phyloP scores from a whole-genome alignment of 2,888 invertebrate species.

The Orchesella flavescens region DNA sequence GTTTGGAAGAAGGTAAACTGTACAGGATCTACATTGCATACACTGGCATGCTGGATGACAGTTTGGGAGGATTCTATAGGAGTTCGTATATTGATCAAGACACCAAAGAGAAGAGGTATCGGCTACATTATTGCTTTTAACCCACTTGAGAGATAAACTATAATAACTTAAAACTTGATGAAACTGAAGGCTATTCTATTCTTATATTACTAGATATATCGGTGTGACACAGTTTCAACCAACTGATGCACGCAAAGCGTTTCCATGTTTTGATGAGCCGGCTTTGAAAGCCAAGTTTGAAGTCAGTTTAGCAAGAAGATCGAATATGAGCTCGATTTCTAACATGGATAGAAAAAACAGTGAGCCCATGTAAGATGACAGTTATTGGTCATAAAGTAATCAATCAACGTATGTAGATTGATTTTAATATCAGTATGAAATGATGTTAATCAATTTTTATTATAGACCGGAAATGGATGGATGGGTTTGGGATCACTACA shows the following conservation, averaged over 20 bases:
- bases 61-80: constrained; percentile 86
- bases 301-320: constrained; percentile 83
- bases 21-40: constrained; percentile 83
- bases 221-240: constrained; percentile 86
- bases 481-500: constrained; percentile 72
- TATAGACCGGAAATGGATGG: constrained; percentile 68
- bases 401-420: no score
- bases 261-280: constrained; percentile 90
- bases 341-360: constrained; percentile 80
- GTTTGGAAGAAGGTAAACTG: constrained; percentile 78
- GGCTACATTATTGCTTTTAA: constrained; percentile 56
- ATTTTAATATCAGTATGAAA: background rate
- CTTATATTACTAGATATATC: constrained; percentile 26
- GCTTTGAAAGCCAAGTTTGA: constrained; percentile 86
- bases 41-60: constrained; percentile 80
- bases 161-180: background rate
- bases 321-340: constrained; percentile 84
- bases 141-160: no score
- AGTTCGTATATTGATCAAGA: constrained; percentile 82
- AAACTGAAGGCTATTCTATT: background rate
- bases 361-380: constrained; percentile 77
- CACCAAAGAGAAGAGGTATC: constrained; percentile 82
- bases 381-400: background rate
- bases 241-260: constrained; percentile 79
- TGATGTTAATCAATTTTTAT: background rate